Percentiles rank a stretch among this genome's conserved stretches.
Conservation (phyloP, 2,888 invertebrate species). For the Acanthosepion pharaonis region DNA sequence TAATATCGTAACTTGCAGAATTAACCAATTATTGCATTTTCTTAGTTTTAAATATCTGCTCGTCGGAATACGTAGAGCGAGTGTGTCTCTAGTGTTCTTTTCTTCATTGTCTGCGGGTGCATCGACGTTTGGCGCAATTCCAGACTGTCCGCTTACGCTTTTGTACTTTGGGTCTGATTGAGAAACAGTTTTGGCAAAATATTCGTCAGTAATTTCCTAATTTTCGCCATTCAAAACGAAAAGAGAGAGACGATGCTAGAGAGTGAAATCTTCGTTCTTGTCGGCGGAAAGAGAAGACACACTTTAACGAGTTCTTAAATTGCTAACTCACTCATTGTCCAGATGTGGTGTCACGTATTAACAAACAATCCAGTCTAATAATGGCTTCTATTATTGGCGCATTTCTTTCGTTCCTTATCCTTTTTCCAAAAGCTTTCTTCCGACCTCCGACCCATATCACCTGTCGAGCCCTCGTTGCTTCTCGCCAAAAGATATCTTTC, state of each 20-base stretch:
- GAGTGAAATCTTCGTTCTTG: neutral
- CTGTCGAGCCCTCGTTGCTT: neutral
- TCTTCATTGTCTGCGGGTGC: neutral
- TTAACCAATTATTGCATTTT: neutral
- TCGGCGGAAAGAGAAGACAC: neutral
- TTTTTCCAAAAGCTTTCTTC: neutral
- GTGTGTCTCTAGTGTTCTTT: neutral
- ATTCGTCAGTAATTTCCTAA: neutral
- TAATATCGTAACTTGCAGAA: neutral
- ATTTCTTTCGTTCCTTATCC: neutral
- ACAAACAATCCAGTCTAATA: neutral
- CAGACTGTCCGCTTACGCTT: neutral
- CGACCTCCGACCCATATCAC: neutral
- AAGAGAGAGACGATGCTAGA: neutral
- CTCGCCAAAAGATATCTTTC: neutral
- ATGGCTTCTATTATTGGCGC: neutral
- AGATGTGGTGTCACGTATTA: neutral
- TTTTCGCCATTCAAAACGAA: neutral
- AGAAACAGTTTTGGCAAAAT: neutral
- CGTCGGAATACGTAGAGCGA: neutral
- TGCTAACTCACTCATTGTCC: neutral
- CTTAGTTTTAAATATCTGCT: neutral
- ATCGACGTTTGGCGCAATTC: neutral
- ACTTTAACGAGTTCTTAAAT: neutral
- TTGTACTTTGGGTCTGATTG: neutral